Conservation (phyloP, 2,888 invertebrate species). For the Athalia cordata region DNA sequence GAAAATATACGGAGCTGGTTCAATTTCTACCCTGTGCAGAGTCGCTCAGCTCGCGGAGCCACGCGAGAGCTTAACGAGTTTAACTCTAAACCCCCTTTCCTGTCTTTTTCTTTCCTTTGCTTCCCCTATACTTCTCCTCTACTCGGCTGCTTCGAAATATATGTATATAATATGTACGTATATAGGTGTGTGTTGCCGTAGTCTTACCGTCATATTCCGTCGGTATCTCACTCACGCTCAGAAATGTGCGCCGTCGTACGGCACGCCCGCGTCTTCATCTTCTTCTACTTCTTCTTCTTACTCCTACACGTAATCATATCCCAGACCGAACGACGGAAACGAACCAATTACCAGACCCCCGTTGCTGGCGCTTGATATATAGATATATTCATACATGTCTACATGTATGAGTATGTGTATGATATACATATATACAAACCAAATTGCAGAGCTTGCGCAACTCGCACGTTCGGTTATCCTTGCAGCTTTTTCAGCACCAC, state of each 20-base stretch:
- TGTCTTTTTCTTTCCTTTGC: constrained; percentile 25
- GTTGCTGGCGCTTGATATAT: too few species aligned
- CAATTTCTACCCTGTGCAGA: constrained; percentile 10
- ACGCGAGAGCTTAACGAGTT: constrained; percentile 26
- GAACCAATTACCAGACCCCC: background rate
- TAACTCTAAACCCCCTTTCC: background rate
- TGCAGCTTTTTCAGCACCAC: too few species aligned
- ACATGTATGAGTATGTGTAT: too few species aligned
- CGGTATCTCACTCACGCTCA: too few species aligned
- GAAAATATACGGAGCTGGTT: constrained; percentile 9
- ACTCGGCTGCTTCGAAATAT: background rate
- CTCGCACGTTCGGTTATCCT: too few species aligned
- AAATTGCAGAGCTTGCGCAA: too few species aligned
- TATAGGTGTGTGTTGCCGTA: too few species aligned
- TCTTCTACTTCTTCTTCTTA: constrained; percentile 26
- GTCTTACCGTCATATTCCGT: too few species aligned
- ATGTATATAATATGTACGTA: background rate
- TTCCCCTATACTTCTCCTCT: constrained; percentile 30
- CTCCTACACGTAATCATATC: constrained; percentile 2
- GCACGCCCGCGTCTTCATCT: constrained; percentile 2
- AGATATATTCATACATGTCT: too few species aligned
- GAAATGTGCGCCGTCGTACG: background rate
- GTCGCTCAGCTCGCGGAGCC: background rate
- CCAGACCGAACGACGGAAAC: background rate
- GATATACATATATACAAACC: too few species aligned